Evolutionary conservation across 2,888 invertebrate species (phyloP).

Genomic region (Aphidius colemani): DNA sequence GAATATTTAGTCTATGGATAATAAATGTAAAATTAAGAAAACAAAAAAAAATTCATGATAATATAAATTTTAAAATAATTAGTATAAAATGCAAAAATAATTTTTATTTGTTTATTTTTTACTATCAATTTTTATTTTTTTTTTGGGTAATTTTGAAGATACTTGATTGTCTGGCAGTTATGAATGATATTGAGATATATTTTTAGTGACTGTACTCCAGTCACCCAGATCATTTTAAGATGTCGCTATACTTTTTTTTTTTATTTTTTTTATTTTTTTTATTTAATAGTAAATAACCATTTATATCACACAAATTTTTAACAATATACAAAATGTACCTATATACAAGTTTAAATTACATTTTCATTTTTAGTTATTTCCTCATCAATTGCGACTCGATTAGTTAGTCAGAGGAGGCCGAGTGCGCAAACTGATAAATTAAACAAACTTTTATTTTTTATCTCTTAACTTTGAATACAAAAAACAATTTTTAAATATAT

Average conservation of each 20-base stretch:
- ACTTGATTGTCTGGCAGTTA: slow-evolving; percentile 13
- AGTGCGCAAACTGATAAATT: slow-evolving; percentile 31
- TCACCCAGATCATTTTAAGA: slow-evolving; percentile 1
- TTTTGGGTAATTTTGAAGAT: background rate
- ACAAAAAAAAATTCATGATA: background rate
- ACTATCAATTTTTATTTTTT: too few relatives aligned
- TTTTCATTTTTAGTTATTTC: slow-evolving; percentile 38
- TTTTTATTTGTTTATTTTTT: background rate
- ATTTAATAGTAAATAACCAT: slow-evolving; percentile 56
- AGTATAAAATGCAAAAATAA: background rate
- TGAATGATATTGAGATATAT: background rate
- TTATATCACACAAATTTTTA: slow-evolving; percentile 62
- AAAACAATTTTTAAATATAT: too few relatives aligned
- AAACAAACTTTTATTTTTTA: too few relatives aligned
- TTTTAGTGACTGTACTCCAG: slow-evolving; percentile 15
- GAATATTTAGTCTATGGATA: background rate
- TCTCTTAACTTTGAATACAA: too few relatives aligned
- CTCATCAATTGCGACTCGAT: slow-evolving; percentile 14
- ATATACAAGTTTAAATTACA: slow-evolving; percentile 61
- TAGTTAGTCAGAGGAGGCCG: slow-evolving; percentile 14
- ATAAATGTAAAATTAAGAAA: background rate
- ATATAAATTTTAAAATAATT: background rate
- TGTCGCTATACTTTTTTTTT: background rate
- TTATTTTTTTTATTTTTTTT: slow-evolving; percentile 4
- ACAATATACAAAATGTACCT: slow-evolving; percentile 61